Evolutionary conservation across 1,140 invertebrate species (phyloP), one percentile per base, ranked within the genome.

Genomic region (Ceratosolen fusciceps): DNA sequence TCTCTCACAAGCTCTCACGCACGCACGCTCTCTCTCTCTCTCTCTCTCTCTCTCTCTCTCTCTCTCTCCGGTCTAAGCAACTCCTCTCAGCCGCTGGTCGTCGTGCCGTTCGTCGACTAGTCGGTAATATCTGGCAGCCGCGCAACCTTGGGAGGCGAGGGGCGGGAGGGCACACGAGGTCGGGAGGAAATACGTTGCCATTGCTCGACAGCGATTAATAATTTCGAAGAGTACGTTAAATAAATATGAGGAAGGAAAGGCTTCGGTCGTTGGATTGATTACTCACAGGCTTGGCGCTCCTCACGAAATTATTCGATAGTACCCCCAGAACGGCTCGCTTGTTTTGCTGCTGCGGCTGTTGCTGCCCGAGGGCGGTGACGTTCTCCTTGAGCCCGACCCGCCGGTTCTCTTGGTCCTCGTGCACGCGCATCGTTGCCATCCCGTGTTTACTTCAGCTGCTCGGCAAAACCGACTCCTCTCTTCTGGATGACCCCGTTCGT

Each of bases 361-460:
- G 90, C n/a, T 62, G 81, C 54, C 86, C 84, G 37, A 83, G 82
- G 9, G 73, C 71, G 71, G 88, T 83, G 78, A 89, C 86, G 75
- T 84, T 85, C 82, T 90, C 92, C 86, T 91, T 89, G 82, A 90
- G 89, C 37, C 86, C 84, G 9, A 85, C 84, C 34, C 83, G 76
- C 29, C 88, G 88, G 84, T 94, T 94, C 90, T 94, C 93, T 88
- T 94, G 93, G 88, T 94, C 93, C 82, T 93, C 92, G 86, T 93
- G 92, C 83, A 94, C 92, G 86, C 91, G 90, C 85, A 94, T 92
- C 71, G 91, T 91, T 93, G 94, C 49, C 73, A 77, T 77, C 21
- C 26, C 60, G 60, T 37, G 60, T 37, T 65, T 60, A 31, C 26
- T 16, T 60, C 39, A 43, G 12, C 39, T 12, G 39, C 39, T 43